Evolutionary conservation across 2,888 invertebrate species (phyloP), one percentile per base, ranked within the genome.

Genomic region (Lottia scabra): DNA sequence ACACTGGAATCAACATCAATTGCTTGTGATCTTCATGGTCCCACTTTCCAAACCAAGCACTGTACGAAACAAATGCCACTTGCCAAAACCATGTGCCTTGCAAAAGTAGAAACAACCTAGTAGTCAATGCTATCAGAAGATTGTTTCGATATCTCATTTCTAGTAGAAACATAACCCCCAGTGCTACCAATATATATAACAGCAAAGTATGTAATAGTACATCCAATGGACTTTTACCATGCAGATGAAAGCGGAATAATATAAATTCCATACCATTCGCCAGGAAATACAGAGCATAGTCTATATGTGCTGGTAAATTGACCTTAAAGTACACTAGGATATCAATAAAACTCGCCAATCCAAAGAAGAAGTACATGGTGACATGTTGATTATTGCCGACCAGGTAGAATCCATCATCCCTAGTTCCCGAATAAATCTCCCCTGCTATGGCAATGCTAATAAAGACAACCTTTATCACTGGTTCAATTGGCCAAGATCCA

Each of bases 51-150:
- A 83, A 77, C 10, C 83, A 75, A 5, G 91, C 91, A 45, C 90
- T 89, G 81, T 91, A 91, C 27, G 92, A 83, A 73, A 91, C 90
- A 82, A 90, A 90, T 0, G 90, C 91, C 13, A 91, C 88, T 75
- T 90, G 90, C 83, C 87, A 90, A 84, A 91, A 91, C 91, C 91
- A 92, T 2, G 90, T 90, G n/a, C 91, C 91, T 82, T 92, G 91
- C 23, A 56, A 10, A 13, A 56, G 19, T 12, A 8, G 6, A 10
- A 13, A 5, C 19, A 23, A 56, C 3, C 10, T 56, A 2, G 10
- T 0, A 23, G 56, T 56, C 56, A 56, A 56, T 19, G 56, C 19
- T 12, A 23, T 23, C 56, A 56, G 15, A 19, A 56, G 19, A 56
- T 56, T 19, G 19, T 56, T 19, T 56, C 23, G 8, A 56, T 23